Conservation (phyloP, 1,140 invertebrate genomes). For the Drosophila orena region DNA sequence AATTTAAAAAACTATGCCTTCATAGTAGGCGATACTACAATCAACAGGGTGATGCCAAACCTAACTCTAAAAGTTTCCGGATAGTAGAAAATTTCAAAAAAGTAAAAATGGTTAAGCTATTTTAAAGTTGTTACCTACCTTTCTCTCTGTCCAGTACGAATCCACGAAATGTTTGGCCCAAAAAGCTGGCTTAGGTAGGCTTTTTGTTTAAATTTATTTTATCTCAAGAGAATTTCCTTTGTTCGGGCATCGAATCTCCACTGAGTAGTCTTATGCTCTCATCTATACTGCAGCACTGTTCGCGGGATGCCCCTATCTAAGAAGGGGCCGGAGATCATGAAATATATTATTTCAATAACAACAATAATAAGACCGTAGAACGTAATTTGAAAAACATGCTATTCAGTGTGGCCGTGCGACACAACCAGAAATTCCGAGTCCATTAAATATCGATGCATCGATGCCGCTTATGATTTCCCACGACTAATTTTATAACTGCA, state of each 20-base stretch:
- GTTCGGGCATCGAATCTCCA: background rate
- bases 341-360: constrained; percentile 11
- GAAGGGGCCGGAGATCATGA: background rate
- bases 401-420: background rate
- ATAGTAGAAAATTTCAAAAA: no score
- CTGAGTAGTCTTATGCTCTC: constrained; percentile 2
- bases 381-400: background rate
- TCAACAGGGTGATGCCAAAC: no score
- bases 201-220: no score
- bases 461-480: background rate
- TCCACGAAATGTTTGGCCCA: no score
- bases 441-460: background rate
- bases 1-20: no score
- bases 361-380: constrained; percentile 14
- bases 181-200: no score
- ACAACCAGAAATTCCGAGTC: no score
- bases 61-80: no score
- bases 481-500: constrained; percentile 14
- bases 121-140: no score
- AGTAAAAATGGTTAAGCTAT: no score
- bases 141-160: no score
- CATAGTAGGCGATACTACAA: no score
- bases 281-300: background rate
- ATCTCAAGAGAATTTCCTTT: background rate
- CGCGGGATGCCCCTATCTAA: constrained; percentile 8